phyloP scores from a whole-genome alignment of 2,888 invertebrate genomes.

The Scrobipalpa atriplicella region DNA sequence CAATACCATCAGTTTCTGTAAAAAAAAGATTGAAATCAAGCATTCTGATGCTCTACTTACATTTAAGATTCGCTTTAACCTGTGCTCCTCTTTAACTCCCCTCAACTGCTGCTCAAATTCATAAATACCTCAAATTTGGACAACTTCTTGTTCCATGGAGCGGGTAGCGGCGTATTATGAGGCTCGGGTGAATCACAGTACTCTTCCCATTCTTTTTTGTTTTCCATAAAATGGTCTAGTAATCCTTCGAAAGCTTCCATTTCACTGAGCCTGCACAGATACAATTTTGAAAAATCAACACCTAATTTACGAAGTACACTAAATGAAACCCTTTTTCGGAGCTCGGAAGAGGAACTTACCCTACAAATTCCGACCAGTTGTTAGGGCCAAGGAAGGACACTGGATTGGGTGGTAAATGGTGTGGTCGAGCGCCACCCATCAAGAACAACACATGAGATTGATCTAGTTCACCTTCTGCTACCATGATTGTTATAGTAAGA shows the following conservation, averaged over 20 bases:
- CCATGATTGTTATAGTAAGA: constrained; percentile 87
- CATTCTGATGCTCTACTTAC: not conserved
- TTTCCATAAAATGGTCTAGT: constrained; percentile 83
- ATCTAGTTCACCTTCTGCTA: constrained; percentile 83
- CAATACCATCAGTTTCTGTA: constrained; percentile 88
- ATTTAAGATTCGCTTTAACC: too few relatives aligned
- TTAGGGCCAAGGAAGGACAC: constrained; percentile 68
- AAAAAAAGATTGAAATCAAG: constrained; percentile 28
- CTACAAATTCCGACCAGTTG: constrained; percentile 73
- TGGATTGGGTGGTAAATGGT: constrained; percentile 59
- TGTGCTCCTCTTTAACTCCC: too few relatives aligned
- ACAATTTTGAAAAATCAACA: not conserved
- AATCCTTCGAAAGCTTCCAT: constrained; percentile 82
- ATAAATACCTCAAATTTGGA: constrained; percentile 79
- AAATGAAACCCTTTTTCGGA: not conserved
- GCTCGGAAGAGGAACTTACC: constrained; percentile 46
- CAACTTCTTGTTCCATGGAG: constrained; percentile 85
- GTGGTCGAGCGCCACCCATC: constrained; percentile 88
- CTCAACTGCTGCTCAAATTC: too few relatives aligned
- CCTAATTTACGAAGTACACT: too few relatives aligned
- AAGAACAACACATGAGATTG: constrained; percentile 92
- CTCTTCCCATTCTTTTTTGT: constrained; percentile 86
- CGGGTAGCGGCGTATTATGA: constrained; percentile 86
- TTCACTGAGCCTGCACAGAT: constrained; percentile 42
- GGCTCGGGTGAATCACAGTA: constrained; percentile 90